Conservation (phyloP, 2,888 invertebrate species). For the Cylloceria caligata region DNA sequence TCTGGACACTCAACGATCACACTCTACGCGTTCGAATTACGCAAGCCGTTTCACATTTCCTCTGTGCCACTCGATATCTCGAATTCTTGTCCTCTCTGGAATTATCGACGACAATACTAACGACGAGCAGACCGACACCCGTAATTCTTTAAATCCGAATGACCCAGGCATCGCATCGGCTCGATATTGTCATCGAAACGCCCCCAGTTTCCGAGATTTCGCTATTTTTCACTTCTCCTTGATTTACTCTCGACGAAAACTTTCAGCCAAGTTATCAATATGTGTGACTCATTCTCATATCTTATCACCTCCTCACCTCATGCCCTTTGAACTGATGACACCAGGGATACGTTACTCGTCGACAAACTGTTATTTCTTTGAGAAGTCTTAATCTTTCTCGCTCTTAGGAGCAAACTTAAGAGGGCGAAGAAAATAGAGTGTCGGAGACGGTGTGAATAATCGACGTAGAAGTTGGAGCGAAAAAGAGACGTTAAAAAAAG, state of each 20-base stretch:
- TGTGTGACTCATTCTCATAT: conserved; percentile 11
- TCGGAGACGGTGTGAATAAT: not conserved
- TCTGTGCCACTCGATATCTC: conserved; percentile 41
- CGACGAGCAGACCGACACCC: conserved; percentile 7
- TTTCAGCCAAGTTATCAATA: conserved; percentile 1
- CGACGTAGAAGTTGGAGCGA: not conserved
- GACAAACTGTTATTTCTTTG: conserved; percentile 11
- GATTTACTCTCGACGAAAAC: conserved; percentile 8
- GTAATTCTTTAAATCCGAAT: conserved; percentile 10
- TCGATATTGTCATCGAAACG: not conserved
- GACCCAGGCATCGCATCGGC: conserved; percentile 1
- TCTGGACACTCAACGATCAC: not conserved
- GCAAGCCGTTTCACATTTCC: conserved; percentile 32
- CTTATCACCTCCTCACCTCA: not conserved
- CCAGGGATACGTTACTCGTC: conserved; percentile 1
- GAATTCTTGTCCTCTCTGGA: conserved; percentile 32
- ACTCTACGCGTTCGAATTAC: conserved; percentile 1
- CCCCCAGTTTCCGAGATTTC: not conserved
- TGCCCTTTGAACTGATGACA: conserved; percentile 14
- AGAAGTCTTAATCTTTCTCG: not conserved
- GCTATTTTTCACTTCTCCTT: conserved; percentile 17
- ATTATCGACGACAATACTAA: conserved; percentile 18
- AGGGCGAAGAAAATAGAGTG: conserved; percentile 26
- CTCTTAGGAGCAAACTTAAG: not conserved
- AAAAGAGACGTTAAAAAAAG: conserved; percentile 4